phyloP scores from a whole-genome alignment of 2,797 vertebrate species.

The Alauda arvensis region DNA sequence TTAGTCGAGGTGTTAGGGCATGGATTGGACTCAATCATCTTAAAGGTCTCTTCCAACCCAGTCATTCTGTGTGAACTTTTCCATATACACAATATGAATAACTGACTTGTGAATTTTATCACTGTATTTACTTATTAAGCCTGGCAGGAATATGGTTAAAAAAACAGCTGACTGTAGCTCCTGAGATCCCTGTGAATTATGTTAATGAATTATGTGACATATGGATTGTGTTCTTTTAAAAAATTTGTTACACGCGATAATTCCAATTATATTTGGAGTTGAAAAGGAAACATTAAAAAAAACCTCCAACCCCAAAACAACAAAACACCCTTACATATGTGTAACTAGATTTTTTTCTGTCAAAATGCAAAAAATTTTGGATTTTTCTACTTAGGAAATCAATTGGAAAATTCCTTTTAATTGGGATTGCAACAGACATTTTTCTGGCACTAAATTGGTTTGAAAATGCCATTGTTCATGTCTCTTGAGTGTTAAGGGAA shows the following conservation, averaged over 20 bases:
- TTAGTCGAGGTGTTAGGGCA: background rate
- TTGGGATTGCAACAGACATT: background rate
- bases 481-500: background rate
- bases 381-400: background rate
- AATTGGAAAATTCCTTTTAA: background rate
- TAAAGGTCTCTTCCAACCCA: background rate
- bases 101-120: slow-evolving; percentile 23
- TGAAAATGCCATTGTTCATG: background rate
- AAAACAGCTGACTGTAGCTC: slow-evolving; percentile 22
- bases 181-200: slow-evolving; percentile 20
- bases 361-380: background rate
- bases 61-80: background rate
- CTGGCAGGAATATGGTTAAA: slow-evolving; percentile 35
- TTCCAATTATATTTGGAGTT: background rate
- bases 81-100: slow-evolving; percentile 5
- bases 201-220: slow-evolving; percentile 34
- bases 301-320: background rate
- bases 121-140: slow-evolving; percentile 34
- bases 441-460: background rate
- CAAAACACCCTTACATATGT: rapidly evolving
- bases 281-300: background rate
- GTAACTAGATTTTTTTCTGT: background rate
- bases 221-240: background rate
- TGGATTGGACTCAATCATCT: background rate
- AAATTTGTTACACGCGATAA: background rate